phyloP scores from a whole-genome alignment of 2,113 vertebrate species.

The Murina feae region DNA sequence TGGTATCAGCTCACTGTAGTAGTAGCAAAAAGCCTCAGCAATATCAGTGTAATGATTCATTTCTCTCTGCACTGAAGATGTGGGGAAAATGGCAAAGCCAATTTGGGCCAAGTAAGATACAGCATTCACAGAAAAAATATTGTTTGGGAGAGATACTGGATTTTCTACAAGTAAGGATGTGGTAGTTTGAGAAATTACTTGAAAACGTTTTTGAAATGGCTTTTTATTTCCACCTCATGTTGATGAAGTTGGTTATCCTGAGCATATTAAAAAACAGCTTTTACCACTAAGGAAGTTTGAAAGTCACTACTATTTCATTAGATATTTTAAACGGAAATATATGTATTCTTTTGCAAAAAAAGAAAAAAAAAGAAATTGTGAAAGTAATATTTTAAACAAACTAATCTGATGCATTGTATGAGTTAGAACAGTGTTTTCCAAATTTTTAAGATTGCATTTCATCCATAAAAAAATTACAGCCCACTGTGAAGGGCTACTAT shows the following conservation, averaged over 20 bases:
- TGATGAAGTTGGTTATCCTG: not conserved
- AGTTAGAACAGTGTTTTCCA: not conserved
- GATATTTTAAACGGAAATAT: not conserved
- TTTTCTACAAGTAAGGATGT: not conserved
- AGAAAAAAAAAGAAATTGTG: not conserved
- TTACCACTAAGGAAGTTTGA: not conserved
- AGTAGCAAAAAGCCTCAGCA: not conserved
- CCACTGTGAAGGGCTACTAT: not conserved
- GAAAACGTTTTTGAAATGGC: not conserved
- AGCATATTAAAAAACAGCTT: not conserved
- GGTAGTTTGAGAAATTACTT: not conserved
- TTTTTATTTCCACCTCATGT: not conserved
- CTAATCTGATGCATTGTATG: not conserved
- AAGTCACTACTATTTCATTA: not conserved
- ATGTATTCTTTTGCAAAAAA: not conserved
- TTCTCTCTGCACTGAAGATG: not conserved
- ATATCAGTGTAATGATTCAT: not conserved
- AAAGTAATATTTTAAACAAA: not conserved
- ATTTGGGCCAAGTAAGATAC: not conserved
- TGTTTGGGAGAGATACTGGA: not conserved
- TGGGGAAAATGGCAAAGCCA: not conserved
- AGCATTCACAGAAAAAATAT: not conserved
- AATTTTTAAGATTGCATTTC: not conserved
- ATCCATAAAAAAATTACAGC: not conserved
- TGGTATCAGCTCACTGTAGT: too few relatives aligned